Evolutionary conservation across 2,113 vertebrate genomes (phyloP).

Genomic region (Axis porcinus): DNA sequence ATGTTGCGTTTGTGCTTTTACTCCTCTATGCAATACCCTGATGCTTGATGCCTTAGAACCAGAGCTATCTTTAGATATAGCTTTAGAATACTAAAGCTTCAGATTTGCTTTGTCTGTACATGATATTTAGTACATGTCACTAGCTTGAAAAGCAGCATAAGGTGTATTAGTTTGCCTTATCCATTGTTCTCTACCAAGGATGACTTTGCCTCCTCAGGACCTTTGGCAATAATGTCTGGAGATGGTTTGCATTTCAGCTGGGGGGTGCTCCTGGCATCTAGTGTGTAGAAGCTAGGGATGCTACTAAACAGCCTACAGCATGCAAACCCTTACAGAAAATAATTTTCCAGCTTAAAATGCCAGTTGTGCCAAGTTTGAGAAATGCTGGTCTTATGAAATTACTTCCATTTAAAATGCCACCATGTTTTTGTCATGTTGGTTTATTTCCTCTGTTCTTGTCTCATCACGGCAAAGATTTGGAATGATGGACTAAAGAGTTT

Average conservation of each 20-base stretch:
- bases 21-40: not conserved
- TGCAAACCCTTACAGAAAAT: not conserved
- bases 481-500: not conserved
- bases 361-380: not conserved
- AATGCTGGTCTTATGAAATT: not conserved
- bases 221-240: not conserved
- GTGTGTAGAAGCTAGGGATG: not conserved
- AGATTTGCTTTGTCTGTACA: not conserved
- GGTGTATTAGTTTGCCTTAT: not conserved
- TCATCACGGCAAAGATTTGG: not conserved
- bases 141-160: slow-evolving; percentile 10
- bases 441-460: not conserved
- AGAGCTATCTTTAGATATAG: not conserved
- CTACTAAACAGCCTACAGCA: not conserved
- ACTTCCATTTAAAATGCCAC: slow-evolving; percentile 4
- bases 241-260: not conserved
- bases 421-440: not conserved
- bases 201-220: not conserved
- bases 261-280: not conserved
- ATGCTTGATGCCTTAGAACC: not conserved
- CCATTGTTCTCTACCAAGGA: not conserved
- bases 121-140: not conserved
- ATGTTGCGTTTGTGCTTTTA: not conserved
- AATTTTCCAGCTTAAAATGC: not conserved
- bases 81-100: not conserved